Evolutionary conservation across 2,888 invertebrate species (phyloP).

Genomic region (Gymnosoma rotundatum): DNA sequence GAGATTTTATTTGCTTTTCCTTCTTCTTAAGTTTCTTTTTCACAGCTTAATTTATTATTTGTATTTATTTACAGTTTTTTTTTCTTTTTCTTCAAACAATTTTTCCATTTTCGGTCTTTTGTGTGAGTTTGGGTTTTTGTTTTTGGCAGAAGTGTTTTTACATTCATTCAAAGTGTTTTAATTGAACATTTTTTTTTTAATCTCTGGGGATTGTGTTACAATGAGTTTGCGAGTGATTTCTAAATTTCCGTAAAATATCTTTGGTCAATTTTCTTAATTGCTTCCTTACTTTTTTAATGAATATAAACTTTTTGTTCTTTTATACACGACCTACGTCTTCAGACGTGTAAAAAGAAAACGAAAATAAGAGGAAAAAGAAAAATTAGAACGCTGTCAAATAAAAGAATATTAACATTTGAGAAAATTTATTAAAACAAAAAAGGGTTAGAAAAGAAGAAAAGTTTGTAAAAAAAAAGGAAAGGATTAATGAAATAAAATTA

Average conservation of each 20-base stretch:
- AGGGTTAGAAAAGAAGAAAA: no score
- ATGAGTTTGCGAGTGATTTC: conserved; percentile 42
- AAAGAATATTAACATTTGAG: no score
- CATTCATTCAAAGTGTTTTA: conserved; percentile 36
- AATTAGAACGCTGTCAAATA: no score
- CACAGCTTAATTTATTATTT: conserved; percentile 29
- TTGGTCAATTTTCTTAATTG: conserved; percentile 61
- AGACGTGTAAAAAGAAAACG: no score
- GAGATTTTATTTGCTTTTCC: conserved; percentile 3
- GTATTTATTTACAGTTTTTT: conserved; percentile 16
- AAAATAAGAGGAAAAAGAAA: no score
- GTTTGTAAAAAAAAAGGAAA: no score
- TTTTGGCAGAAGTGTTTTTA: conserved; percentile 36
- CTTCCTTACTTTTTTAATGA: conserved; percentile 43
- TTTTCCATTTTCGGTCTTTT: conserved; percentile 8
- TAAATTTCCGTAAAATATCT: conserved; percentile 44
- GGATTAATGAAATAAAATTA: no score
- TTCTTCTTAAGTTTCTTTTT: not conserved
- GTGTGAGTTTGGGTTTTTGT: conserved; percentile 16
- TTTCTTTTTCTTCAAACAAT: not conserved
- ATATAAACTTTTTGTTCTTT: conserved; percentile 13
- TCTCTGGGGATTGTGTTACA: conserved; percentile 16
- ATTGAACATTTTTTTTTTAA: conserved; percentile 5
- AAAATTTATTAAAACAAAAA: no score
- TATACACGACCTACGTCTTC: not conserved